These are phyloP conservation scores for Heliconius ethilla DNA, from an alignment of 2,888 invertebrate species.

Conservation along the genomic window DNA sequence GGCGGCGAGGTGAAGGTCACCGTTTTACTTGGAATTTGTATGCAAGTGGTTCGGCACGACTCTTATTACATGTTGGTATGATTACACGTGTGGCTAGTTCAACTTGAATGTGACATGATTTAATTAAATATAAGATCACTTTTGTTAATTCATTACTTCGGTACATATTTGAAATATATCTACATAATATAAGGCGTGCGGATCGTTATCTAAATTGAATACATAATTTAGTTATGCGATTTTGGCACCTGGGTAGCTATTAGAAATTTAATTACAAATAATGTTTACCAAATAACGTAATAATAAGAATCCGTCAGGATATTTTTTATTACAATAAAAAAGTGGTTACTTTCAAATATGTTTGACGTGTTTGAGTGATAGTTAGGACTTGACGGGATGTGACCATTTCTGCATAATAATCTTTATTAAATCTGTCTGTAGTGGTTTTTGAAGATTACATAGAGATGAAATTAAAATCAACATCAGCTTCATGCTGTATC, in stretches of 20 bases:
- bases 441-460: too few relatives aligned
- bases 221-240: conserved; percentile 3
- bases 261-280: not conserved
- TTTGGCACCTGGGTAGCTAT: not conserved
- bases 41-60: conserved; percentile 45
- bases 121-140: conserved; percentile 5
- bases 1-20: conserved; percentile 60
- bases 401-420: not conserved
- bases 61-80: conserved; percentile 34
- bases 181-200: not conserved
- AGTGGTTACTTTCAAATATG: too few relatives aligned
- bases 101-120: conserved; percentile 44
- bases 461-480: too few relatives aligned
- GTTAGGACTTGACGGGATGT: too few relatives aligned
- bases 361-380: too few relatives aligned
- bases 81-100: conserved; percentile 35
- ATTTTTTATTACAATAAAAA: not conserved
- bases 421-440: not conserved
- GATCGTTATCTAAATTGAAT: conserved; percentile 6
- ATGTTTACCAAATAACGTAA: not conserved
- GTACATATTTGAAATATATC: not conserved
- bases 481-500: too few relatives aligned
- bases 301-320: not conserved
- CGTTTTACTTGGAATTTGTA: conserved; percentile 35
- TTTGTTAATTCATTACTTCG: conserved; percentile 1